Conservation (phyloP, 2,113 vertebrate genomes). For the Phycodurus eques region DNA sequence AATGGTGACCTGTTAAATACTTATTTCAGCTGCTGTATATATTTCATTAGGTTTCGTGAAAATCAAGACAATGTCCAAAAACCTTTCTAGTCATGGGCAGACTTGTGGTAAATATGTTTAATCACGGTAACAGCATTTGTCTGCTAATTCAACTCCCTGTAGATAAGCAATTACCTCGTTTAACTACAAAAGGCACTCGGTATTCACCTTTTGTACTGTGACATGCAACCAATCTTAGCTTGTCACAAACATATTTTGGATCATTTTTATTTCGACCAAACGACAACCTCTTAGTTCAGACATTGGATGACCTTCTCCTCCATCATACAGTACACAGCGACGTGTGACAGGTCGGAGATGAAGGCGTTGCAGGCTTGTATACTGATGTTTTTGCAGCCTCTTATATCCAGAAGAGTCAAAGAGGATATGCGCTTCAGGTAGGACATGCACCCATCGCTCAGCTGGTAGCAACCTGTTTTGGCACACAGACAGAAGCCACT, state of each 20-base stretch:
- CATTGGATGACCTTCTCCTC: slow-evolving; percentile 98
- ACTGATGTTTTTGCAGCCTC: slow-evolving; percentile 88
- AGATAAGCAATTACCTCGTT: neutral
- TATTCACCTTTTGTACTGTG: neutral
- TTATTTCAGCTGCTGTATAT: too few species aligned
- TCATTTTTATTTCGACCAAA: neutral
- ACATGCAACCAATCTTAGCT: neutral
- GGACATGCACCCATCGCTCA: slow-evolving; percentile 89
- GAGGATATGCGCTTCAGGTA: slow-evolving; percentile 88
- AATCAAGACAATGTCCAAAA: too few species aligned
- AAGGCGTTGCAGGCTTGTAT: slow-evolving; percentile 90
- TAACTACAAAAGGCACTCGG: neutral
- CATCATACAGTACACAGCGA: slow-evolving; percentile 90
- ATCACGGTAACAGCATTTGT: neutral
- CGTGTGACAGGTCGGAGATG: slow-evolving; percentile 92
- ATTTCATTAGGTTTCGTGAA: too few species aligned
- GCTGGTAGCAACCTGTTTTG: slow-evolving; percentile 84
- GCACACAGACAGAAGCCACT: neutral
- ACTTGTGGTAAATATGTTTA: too few species aligned
- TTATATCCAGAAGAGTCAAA: slow-evolving; percentile 86
- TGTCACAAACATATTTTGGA: neutral
- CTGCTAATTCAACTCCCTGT: neutral
- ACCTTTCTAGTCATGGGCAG: too few species aligned
- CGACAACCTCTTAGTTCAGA: slow-evolving; percentile 62
- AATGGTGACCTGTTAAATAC: too few species aligned